phyloP scores from a whole-genome alignment of 2,888 invertebrate genomes.

The Sesia apiformis region DNA sequence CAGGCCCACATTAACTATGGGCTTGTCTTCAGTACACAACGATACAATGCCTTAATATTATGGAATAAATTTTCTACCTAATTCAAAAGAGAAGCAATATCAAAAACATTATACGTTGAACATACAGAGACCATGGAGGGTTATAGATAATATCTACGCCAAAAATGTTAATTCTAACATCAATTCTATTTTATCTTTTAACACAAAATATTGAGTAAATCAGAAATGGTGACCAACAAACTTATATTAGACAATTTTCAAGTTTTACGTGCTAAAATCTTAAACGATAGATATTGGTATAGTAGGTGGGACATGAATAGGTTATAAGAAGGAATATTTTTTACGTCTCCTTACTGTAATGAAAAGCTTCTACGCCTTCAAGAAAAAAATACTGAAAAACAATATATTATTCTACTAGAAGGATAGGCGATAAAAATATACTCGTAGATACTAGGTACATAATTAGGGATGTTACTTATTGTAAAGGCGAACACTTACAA shows the following conservation, averaged over 20 bases:
- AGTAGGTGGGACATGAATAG: constrained; percentile 59
- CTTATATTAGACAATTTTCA: constrained; percentile 16
- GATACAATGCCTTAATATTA: constrained; percentile 36
- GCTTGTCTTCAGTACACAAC: constrained; percentile 20
- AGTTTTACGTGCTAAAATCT: constrained; percentile 2
- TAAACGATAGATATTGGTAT: constrained; percentile 51
- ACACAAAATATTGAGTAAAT: constrained; percentile 15
- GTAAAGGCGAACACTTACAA: constrained; percentile 50
- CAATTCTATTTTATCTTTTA: constrained; percentile 19
- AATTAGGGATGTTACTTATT: constrained; percentile 17
- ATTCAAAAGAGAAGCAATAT: constrained; percentile 34
- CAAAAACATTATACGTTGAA: constrained; percentile 29
- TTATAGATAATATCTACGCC: neutral
- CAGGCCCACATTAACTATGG: neutral
- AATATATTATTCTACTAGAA: neutral
- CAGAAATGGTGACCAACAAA: constrained; percentile 16
- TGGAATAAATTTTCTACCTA: constrained; percentile 38
- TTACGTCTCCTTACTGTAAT: neutral
- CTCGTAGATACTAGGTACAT: neutral
- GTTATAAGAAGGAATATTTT: neutral
- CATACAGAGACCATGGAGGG: constrained; percentile 8
- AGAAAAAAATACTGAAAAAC: neutral
- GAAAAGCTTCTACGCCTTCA: neutral
- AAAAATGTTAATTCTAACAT: constrained; percentile 21
- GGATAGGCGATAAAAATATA: neutral